Base-by-base conservation (phyloP, 2,888 invertebrate species). In the Torymus texanus region DNA sequence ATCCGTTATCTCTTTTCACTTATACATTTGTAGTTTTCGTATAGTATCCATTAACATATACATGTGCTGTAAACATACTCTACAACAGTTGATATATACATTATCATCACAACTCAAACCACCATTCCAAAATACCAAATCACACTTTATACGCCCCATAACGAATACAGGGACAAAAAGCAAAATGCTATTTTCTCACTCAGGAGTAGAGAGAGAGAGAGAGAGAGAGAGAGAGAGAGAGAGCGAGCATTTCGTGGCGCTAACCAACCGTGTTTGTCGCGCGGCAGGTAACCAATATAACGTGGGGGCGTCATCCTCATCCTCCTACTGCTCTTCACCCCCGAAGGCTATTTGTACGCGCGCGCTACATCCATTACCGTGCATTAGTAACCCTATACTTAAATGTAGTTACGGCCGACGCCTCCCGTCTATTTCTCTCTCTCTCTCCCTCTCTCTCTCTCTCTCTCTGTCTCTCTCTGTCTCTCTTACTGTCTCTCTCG, bases 371-470 rank as follows among this genome's bases (percentile, higher is more conserved):
- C 74, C 80, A 77, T 77, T 77, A 80, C 53, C 14, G 70, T 73
- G 61, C 77, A 81, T 81, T 81, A 81, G 81, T 81, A 81, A 81
- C 61, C 55, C 65, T 77, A 81, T 62, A 79, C 77, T 53, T 65
- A 72, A 79, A 76, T 70, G 70, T 68, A 77, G 74, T 51, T 29
- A 51, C 70, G 18, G 11, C n/a, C 62, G 29, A 29, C 29, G 29
- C 29, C 29, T 29, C 59, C 24, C 5, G 29, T 16, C 16, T 21
- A 68, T 73, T 41, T 70, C 62, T 66, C 73, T 73, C 71, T 50
- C 51, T 50, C 73, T 55, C 75, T 73, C 65, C 65, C 50, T 73
- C 62, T 58, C n/a, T 18, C 58, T 55, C 75, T 24, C 18, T 14
- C 62, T 66, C 24, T 4, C 53, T 16, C 16, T 21, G 65, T 73